These are phyloP conservation scores for Dicentrarchus labrax DNA, from an alignment of 2,113 vertebrate genomes.

Conservation along the genomic window DNA sequence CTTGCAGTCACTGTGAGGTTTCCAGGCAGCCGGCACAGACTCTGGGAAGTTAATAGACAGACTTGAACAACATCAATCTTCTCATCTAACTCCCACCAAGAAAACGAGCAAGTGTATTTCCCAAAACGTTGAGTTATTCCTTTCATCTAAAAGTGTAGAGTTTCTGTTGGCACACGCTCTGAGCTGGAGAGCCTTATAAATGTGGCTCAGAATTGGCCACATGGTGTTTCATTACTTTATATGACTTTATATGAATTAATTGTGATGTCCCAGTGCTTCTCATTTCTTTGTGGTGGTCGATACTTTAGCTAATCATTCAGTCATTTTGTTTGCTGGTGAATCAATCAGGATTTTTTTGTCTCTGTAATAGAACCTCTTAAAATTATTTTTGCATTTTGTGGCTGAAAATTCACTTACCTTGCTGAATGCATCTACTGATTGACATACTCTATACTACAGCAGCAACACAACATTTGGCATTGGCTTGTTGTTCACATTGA, in stretches of 20 bases:
- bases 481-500: conserved; percentile 25
- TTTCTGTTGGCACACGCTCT: neutral
- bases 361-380: neutral
- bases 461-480: conserved; percentile 28
- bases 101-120: neutral
- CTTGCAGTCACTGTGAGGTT: neutral
- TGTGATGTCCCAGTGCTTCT: neutral
- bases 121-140: neutral
- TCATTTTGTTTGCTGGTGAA: conserved; percentile 3
- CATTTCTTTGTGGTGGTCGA: neutral
- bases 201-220: neutral
- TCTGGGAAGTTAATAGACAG: neutral
- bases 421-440: conserved; percentile 32
- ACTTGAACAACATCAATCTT: neutral
- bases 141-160: neutral
- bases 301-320: neutral
- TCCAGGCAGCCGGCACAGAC: neutral
- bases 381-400: neutral
- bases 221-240: neutral
- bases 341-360: neutral
- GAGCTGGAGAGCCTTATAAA: neutral
- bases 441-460: neutral
- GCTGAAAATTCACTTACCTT: neutral
- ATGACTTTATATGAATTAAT: neutral
- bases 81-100: neutral